Conservation (phyloP, 1,140 invertebrate species). For the Caenorhabditis tropicalis region DNA sequence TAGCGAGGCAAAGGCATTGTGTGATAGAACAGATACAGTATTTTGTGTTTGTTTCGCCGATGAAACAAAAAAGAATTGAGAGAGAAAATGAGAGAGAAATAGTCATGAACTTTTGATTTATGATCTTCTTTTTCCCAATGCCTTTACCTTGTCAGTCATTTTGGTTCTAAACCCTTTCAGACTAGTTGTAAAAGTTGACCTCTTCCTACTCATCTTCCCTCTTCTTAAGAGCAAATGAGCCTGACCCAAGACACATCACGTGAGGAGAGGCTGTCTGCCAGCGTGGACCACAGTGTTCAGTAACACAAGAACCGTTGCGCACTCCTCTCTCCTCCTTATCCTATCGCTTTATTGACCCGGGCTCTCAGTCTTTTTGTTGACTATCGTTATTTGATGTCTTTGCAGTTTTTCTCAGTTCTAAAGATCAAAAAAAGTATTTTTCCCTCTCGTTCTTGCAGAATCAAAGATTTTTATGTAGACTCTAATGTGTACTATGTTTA, state of each 20-base stretch:
- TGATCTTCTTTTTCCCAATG: slow-evolving; percentile 7
- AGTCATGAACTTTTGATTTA: slow-evolving; percentile 17
- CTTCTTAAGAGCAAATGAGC: slow-evolving; percentile 1
- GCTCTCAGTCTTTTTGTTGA: slow-evolving; percentile 9
- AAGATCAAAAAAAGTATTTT: slow-evolving; percentile 23
- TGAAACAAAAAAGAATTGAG: background rate
- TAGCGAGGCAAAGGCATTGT: background rate
- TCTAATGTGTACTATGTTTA: slow-evolving; percentile 15
- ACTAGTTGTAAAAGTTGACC: slow-evolving; percentile 13
- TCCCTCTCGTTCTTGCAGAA: background rate
- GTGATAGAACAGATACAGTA: background rate
- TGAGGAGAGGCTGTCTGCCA: background rate
- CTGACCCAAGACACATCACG: slow-evolving; percentile 1
- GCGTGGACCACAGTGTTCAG: background rate
- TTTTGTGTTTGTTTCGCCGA: background rate
- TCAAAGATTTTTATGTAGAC: background rate
- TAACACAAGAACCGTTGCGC: background rate
- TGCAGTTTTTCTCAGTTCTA: slow-evolving; percentile 34
- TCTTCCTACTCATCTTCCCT: too few relatives aligned
- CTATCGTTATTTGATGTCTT: slow-evolving; percentile 13
- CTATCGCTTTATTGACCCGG: slow-evolving; percentile 28
- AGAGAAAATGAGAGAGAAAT: background rate
- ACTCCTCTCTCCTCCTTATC: background rate
- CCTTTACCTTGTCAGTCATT: background rate
- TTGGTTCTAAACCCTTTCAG: background rate